Evolutionary conservation across 1,140 invertebrate species (phyloP).

Genomic region (Lethrus apterus): DNA sequence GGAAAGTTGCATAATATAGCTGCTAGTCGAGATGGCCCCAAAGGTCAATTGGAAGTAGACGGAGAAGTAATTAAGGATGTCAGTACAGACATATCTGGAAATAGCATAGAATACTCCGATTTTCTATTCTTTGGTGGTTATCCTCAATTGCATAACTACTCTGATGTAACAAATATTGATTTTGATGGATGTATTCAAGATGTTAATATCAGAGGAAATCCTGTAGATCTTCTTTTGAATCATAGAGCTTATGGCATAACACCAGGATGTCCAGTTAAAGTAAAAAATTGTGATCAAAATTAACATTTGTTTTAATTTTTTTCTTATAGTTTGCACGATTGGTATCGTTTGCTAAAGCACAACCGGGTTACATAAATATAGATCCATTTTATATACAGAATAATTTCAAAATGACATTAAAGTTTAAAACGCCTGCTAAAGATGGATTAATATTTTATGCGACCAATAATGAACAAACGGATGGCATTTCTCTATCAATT

Average conservation of each 20-base stretch:
- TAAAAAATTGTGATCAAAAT: constrained; percentile 7
- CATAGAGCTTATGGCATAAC: constrained; percentile 71
- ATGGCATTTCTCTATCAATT: constrained; percentile 60
- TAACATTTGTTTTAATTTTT: neutral
- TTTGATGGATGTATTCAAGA: constrained; percentile 93
- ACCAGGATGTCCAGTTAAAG: constrained; percentile 77
- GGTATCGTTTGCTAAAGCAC: constrained; percentile 52
- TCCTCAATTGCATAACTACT: constrained; percentile 57
- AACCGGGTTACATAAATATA: constrained; percentile 58
- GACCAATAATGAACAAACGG: constrained; percentile 54
- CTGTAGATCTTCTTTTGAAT: constrained; percentile 73
- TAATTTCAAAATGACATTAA: constrained; percentile 70
- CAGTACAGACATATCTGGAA: constrained; percentile 37
- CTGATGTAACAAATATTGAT: constrained; percentile 59
- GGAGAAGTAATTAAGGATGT: constrained; percentile 40
- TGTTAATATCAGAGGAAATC: constrained; percentile 63
- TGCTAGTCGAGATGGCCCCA: constrained; percentile 56
- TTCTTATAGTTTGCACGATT: constrained; percentile 40
- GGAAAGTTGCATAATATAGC: constrained; percentile 75
- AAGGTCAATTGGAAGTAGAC: constrained; percentile 65
- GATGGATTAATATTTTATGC: constrained; percentile 75
- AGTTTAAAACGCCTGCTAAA: constrained; percentile 75
- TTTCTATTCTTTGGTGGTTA: constrained; percentile 86
- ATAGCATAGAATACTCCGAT: constrained; percentile 35
- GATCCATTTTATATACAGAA: constrained; percentile 51